A percentile compares a stretch with the other conserved stretches of the same genome.
phyloP scores from a whole-genome alignment of 2,888 invertebrate genomes.

The Beris chalybata region DNA sequence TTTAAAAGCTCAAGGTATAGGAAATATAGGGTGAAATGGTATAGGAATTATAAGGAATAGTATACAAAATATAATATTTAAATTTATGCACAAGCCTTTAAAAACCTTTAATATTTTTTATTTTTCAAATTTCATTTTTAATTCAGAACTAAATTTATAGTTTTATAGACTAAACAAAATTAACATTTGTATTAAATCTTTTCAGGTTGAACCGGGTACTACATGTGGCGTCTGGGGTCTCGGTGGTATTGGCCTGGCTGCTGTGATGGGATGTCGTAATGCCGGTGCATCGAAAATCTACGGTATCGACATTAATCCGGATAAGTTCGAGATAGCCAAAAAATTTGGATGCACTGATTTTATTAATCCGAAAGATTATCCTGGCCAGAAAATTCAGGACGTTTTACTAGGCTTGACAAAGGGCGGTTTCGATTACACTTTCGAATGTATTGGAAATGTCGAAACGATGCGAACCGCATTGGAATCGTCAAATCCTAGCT shows the following conservation, averaged over 20 bases:
- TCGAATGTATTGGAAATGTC: conserved; percentile 97
- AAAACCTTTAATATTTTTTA: too few relatives aligned
- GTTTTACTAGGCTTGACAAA: conserved; percentile 87
- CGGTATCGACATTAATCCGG: conserved; percentile 83
- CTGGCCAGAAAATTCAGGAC: conserved; percentile 76
- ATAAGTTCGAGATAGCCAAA: conserved; percentile 75
- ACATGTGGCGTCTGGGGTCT: conserved; percentile 92
- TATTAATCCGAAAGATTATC: conserved; percentile 85
- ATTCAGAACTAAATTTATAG: too few relatives aligned
- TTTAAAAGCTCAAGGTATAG: too few relatives aligned
- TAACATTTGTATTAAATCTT: too few relatives aligned
- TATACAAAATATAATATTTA: too few relatives aligned
- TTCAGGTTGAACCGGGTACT: conserved; percentile 78
- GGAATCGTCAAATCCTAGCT: conserved; percentile 94
- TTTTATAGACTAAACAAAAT: too few relatives aligned
- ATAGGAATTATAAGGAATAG: too few relatives aligned
- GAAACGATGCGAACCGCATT: conserved; percentile 75
- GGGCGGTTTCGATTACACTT: conserved; percentile 96
- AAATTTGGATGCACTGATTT: conserved; percentile 93
- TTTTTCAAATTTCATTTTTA: too few relatives aligned
- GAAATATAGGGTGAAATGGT: too few relatives aligned
- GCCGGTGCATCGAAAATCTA: conserved; percentile 86
- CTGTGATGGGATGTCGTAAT: conserved; percentile 81
- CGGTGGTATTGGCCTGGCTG: conserved; percentile 91
- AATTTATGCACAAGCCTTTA: too few relatives aligned